phyloP scores from a whole-genome alignment of 1,140 invertebrate genomes.

The Daktulosphaira vitifoliae region DNA sequence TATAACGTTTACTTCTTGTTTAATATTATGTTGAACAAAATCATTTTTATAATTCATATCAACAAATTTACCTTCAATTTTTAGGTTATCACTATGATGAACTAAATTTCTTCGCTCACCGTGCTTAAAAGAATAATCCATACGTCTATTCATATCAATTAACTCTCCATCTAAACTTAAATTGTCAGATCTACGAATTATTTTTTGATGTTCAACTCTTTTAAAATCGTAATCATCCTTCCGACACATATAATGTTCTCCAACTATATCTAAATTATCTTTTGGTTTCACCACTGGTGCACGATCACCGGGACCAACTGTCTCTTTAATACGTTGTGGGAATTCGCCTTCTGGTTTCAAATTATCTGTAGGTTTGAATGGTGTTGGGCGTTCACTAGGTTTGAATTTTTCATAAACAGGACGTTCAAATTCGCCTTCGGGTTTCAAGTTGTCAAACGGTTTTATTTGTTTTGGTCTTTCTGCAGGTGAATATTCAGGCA shows the following conservation, averaged over 20 bases:
- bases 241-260: constrained; percentile 39
- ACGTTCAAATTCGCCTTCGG: constrained; percentile 53
- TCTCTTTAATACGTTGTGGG: constrained; percentile 42
- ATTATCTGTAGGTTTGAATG: constrained; percentile 47
- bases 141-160: constrained; percentile 41
- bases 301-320: constrained; percentile 46
- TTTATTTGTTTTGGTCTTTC: constrained; percentile 45
- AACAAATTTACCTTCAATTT: constrained; percentile 50
- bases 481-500: constrained; percentile 44
- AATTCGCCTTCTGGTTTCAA: constrained; percentile 48
- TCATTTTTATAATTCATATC: constrained; percentile 45
- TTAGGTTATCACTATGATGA: constrained; percentile 47
- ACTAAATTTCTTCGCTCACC: constrained; percentile 39
- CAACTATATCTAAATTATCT: constrained; percentile 48
- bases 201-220: constrained; percentile 41
- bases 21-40: constrained; percentile 42
- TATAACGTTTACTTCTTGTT: constrained; percentile 45
- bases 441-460: constrained; percentile 50
- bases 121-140: constrained; percentile 38
- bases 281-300: constrained; percentile 49
- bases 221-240: constrained; percentile 32
- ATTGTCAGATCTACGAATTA: constrained; percentile 43
- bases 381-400: constrained; percentile 41
- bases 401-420: constrained; percentile 39
- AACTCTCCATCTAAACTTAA: constrained; percentile 45